Evolutionary conservation across 1,140 invertebrate species (phyloP).

Genomic region (Acyrthosiphon pisum): DNA sequence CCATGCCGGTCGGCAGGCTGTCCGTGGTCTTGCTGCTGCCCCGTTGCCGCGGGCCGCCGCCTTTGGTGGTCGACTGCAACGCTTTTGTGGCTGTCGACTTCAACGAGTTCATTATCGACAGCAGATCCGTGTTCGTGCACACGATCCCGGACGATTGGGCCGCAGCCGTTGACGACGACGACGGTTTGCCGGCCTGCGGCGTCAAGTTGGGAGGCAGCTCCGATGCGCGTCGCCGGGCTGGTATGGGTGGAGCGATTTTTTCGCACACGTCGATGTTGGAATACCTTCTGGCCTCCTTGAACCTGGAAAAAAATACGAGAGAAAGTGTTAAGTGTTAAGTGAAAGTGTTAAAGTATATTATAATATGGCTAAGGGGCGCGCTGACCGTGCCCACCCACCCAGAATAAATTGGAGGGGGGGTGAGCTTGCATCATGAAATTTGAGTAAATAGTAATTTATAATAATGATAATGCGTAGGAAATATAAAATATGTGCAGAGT

Average conservation of each 20-base stretch:
- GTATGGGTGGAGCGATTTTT: conserved; percentile 63
- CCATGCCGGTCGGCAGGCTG: conserved; percentile 61
- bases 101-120: conserved; percentile 78
- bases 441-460: no score
- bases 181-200: background rate
- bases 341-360: no score
- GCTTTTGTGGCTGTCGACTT: conserved; percentile 68
- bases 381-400: no score
- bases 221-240: conserved; percentile 60
- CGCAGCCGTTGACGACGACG: background rate
- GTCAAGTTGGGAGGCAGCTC: conserved; percentile 58
- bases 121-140: conserved; percentile 80
- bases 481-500: no score
- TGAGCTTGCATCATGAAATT: no score
- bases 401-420: no score
- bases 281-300: conserved; percentile 59
- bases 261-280: conserved; percentile 59
- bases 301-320: background rate
- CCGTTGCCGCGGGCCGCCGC: conserved; percentile 60
- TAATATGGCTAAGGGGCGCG: no score
- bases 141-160: conserved; percentile 68
- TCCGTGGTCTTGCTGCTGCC: conserved; percentile 60
- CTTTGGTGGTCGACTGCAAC: conserved; percentile 58
- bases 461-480: no score
- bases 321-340: no score